phyloP scores from a whole-genome alignment of 1,140 invertebrate species.

The Chironomus tepperi region DNA sequence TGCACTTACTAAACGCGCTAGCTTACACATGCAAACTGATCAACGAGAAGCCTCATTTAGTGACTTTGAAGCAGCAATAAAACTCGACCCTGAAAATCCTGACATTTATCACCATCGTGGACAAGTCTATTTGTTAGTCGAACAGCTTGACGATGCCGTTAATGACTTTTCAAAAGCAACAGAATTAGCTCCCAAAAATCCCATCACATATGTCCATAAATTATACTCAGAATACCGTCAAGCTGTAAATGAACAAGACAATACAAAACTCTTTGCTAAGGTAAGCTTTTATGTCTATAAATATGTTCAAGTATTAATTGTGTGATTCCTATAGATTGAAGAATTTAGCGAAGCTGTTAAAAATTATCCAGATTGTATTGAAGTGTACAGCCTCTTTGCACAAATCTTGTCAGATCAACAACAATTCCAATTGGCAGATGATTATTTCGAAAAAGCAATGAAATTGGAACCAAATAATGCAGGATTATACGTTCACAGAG shows the following conservation, averaged over 20 bases:
- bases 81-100: conserved; percentile 66
- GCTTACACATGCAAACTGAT: conserved; percentile 70
- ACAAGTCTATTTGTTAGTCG: conserved; percentile 73
- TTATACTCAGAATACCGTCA: conserved; percentile 74
- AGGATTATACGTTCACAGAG: conserved; percentile 61
- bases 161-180: conserved; percentile 76
- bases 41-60: conserved; percentile 60
- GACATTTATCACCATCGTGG: conserved; percentile 56
- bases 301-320: neutral
- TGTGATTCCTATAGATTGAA: conserved; percentile 43
- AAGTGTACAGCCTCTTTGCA: conserved; percentile 74
- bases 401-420: conserved; percentile 76
- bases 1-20: conserved; percentile 83
- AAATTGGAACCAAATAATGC: conserved; percentile 72
- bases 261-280: conserved; percentile 43
- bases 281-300: conserved; percentile 28
- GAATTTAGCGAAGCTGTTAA: conserved; percentile 66
- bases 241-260: conserved; percentile 46
- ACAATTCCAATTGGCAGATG: conserved; percentile 72
- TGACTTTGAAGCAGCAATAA: conserved; percentile 67
- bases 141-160: conserved; percentile 68
- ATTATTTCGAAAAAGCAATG: conserved; percentile 70
- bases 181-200: conserved; percentile 68
- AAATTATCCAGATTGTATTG: conserved; percentile 68
- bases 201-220: conserved; percentile 79